Evolutionary conservation across 2,797 vertebrate genomes (phyloP), one percentile per base, ranked within the genome.

Genomic region (Xenentodon cancila): DNA sequence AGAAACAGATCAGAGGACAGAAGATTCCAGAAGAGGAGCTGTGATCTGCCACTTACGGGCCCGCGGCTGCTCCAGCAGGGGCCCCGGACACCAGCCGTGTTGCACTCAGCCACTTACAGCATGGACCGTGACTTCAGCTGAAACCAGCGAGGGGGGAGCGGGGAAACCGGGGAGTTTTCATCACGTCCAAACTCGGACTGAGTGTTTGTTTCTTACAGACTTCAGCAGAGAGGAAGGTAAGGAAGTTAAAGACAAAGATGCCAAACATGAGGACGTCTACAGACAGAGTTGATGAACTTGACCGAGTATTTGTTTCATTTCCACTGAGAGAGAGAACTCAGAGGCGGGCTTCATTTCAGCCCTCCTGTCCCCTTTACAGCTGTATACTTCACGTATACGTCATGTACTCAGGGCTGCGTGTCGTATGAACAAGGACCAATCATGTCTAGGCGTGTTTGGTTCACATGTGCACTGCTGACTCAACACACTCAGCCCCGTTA

Each of bases 101-200:
- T 47, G 92, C 79, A 89, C 94, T 85, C 91, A 92, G 96, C 97
- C 97, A 95, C 97, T 99, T 98, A 99, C 96, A 96, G 95, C 91
- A 91, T 84, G 85, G 95, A 94, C 93, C 93, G 88, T 91, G 89
- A 91, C 81, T 44, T 42, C 78, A 61, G 61, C 61, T 9, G 12
- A 62, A 76, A 73, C 84, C 8, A 34, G 42, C 20, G 18, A 27
- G 20, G 68, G 19, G 59, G 62, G 57, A 30, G 52, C 20, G 12
- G 30, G 63, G 49, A 32, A 54, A 67, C 53, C 57, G n/a, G 47
- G 50, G 57, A 53, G 43, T n/a, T 59, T 47, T 48, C 54, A 86
- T 85, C 91, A 91, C 91, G 92, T 94, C 92, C 85, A 80, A 82
- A 80, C 89, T 78, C 5, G 92, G 94, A 84, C 93, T 88, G 89